Conservation (phyloP, 1,140 invertebrate species). For the Caenorhabditis briggsae region DNA sequence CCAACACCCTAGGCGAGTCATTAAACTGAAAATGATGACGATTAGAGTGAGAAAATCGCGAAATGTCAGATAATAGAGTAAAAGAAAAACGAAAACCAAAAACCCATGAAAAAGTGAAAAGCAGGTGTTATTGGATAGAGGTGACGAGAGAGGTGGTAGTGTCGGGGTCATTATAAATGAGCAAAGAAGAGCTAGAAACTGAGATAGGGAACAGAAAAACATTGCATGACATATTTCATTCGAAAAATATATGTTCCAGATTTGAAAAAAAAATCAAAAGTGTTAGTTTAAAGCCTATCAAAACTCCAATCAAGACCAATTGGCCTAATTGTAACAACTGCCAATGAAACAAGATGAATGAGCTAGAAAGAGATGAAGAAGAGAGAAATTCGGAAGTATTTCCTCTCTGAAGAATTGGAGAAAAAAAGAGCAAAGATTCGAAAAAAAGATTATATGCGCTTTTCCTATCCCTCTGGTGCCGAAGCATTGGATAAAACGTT, state of each 20-base stretch:
- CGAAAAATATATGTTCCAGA: too few relatives aligned
- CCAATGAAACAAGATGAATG: constrained; percentile 36
- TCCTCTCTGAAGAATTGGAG: constrained; percentile 31
- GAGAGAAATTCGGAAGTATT: not conserved
- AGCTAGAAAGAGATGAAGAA: not conserved
- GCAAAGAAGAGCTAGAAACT: not conserved
- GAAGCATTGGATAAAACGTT: not conserved
- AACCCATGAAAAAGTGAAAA: not conserved
- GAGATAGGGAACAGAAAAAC: not conserved
- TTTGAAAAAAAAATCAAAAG: too few relatives aligned
- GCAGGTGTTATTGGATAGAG: constrained; percentile 29
- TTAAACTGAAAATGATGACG: constrained; percentile 9
- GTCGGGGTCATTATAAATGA: constrained; percentile 8
- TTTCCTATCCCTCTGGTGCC: constrained; percentile 16
- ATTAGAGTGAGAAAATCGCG: not conserved
- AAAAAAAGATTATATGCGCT: constrained; percentile 46
- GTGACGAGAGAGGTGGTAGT: not conserved
- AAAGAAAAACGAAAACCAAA: not conserved
- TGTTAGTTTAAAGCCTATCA: not conserved
- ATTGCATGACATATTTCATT: not conserved
- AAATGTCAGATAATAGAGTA: not conserved
- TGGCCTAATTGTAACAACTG: constrained; percentile 18
- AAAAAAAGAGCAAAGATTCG: constrained; percentile 51
- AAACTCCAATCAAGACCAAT: constrained; percentile 29
- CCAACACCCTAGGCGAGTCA: constrained; percentile 62